Evolutionary conservation across 37 sponge, comb jelly and placozoan species (phyloP).

Genomic region (Spongilla lacustris): DNA sequence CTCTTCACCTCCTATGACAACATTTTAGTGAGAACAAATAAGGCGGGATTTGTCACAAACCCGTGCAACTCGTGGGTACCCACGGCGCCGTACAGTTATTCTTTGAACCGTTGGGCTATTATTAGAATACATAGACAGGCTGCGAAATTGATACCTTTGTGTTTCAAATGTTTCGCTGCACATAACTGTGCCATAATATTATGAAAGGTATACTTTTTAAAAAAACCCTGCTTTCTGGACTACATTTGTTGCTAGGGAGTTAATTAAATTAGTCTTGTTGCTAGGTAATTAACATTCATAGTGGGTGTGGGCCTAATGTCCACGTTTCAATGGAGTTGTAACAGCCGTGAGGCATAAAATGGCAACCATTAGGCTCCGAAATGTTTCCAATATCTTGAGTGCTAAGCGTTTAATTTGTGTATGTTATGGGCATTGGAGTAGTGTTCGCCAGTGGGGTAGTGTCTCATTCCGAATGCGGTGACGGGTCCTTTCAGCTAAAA

Average conservation of each 20-base stretch:
- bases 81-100: neutral
- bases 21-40: neutral
- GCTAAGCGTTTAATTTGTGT: too few species aligned
- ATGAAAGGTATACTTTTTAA: neutral
- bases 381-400: too few species aligned
- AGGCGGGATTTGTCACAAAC: neutral
- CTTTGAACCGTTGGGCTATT: neutral
- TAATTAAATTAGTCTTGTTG: neutral
- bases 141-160: neutral
- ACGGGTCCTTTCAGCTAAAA: too few species aligned
- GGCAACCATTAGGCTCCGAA: too few species aligned
- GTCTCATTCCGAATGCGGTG: too few species aligned
- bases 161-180: neutral
- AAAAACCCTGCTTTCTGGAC: neutral
- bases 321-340: neutral
- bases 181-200: neutral
- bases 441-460: too few species aligned
- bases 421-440: too few species aligned
- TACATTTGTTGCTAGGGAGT: neutral
- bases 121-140: neutral
- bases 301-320: neutral
- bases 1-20: neutral
- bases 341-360: neutral
- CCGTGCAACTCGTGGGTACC: neutral
- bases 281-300: constrained; percentile 1